A percentile compares a stretch with the other conserved stretches of the same genome.
Evolutionary conservation across 2,888 invertebrate species (phyloP).

Genomic region (Trachelus iudaicus): DNA sequence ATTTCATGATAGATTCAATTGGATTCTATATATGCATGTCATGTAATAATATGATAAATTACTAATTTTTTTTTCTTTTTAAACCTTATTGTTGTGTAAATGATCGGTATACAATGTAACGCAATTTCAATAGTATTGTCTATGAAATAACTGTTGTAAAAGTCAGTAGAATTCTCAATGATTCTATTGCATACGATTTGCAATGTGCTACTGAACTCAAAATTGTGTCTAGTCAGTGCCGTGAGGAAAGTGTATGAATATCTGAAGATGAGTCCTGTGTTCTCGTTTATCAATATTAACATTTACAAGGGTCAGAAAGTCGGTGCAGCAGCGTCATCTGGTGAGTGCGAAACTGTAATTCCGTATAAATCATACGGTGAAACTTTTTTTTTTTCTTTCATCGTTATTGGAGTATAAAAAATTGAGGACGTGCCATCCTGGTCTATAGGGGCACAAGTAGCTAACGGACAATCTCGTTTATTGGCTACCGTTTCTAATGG

Average conservation of each 20-base stretch:
- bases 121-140: background rate
- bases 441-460: background rate
- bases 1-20: too few relatives aligned
- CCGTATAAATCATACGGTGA: background rate
- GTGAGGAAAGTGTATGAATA: background rate
- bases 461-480: background rate
- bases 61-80: background rate
- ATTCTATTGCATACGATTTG: background rate
- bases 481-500: background rate
- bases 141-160: background rate
- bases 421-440: background rate
- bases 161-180: background rate
- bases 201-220: background rate
- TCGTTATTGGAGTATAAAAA: background rate
- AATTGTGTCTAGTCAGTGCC: background rate
- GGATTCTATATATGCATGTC: too few relatives aligned
- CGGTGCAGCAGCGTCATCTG: background rate
- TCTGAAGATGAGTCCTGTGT: background rate
- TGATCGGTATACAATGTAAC: background rate
- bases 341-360: constrained; percentile 2
- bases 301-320: background rate
- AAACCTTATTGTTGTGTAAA: background rate
- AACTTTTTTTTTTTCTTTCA: background rate
- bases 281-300: constrained; percentile 3
- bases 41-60: background rate